These are phyloP conservation scores for Nomada hirtipes DNA, from an alignment of 2,888 invertebrate genomes.

Conservation along the genomic window DNA sequence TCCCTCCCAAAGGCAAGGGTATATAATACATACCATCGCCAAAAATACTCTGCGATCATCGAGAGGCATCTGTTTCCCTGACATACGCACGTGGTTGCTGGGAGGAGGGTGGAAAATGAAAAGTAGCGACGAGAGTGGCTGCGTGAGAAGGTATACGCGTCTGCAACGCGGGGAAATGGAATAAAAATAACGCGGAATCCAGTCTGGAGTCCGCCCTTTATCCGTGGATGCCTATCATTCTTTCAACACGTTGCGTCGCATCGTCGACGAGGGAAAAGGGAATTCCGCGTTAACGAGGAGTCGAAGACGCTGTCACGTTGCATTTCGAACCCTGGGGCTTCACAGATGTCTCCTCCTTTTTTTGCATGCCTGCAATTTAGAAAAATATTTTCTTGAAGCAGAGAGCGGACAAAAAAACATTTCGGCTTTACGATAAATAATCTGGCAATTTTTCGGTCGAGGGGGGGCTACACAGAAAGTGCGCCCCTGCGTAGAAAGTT, in stretches of 20 bases:
- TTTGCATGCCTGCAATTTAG: no score
- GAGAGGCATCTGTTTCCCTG: slow-evolving; percentile 63
- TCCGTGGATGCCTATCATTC: slow-evolving; percentile 31
- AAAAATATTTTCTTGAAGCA: no score
- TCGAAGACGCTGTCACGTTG: not conserved
- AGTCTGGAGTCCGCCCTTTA: slow-evolving; percentile 33
- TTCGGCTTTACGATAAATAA: no score
- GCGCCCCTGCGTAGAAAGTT: not conserved
- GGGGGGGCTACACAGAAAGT: no score
- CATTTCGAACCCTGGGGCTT: not conserved
- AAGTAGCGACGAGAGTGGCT: slow-evolving; percentile 51
- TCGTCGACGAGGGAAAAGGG: not conserved
- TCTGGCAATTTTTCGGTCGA: not conserved
- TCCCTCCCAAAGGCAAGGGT: slow-evolving; percentile 29
- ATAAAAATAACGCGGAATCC: slow-evolving; percentile 45
- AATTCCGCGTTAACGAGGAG: slow-evolving; percentile 9
- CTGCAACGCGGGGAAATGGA: slow-evolving; percentile 40
- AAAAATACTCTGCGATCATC: slow-evolving; percentile 62
- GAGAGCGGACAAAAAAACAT: no score
- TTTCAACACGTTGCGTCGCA: slow-evolving; percentile 3
- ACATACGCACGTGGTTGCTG: slow-evolving; percentile 48
- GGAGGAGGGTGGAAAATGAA: slow-evolving; percentile 31
- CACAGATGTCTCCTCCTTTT: not conserved
- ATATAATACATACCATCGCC: slow-evolving; percentile 18
- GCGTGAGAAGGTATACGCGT: slow-evolving; percentile 35